These are phyloP conservation scores for Coptodon bakossiorum DNA, from an alignment of 2,113 vertebrate species.

Conservation along the genomic window DNA sequence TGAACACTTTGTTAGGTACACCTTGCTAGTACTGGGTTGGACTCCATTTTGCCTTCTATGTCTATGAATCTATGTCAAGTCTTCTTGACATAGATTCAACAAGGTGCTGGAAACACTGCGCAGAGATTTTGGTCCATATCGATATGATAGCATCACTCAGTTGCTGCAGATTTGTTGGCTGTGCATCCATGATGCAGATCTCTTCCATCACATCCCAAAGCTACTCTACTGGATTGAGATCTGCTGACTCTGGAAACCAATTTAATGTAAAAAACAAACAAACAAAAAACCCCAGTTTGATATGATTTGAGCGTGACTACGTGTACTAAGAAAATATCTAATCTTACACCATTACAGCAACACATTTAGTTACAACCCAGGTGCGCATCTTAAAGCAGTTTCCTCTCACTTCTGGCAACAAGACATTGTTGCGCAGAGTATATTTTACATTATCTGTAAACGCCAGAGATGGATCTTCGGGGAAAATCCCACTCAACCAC, in stretches of 20 bases:
- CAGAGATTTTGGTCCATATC: neutral
- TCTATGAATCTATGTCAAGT: neutral
- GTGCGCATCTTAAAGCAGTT: neutral
- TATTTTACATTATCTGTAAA: neutral
- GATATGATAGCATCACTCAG: neutral
- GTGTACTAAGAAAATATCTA: neutral
- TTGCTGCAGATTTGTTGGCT: neutral
- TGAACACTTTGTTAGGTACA: neutral
- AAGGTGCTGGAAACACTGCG: neutral
- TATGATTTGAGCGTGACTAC: neutral
- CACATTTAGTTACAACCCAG: neutral
- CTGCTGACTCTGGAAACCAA: neutral
- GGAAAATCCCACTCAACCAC: neutral
- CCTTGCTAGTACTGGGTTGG: neutral
- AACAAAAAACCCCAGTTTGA: neutral
- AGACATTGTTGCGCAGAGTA: neutral
- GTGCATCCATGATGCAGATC: neutral
- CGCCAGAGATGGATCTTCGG: neutral
- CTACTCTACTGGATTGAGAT: neutral
- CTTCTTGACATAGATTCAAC: neutral
- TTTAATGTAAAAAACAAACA: neutral
- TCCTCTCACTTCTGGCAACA: neutral
- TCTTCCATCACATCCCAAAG: neutral
- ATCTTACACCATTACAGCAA: neutral
- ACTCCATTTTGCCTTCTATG: neutral